These are phyloP conservation scores for Lepeophtheirus salmonis DNA, from an alignment of 1,140 invertebrate species.

Conservation along the genomic window DNA sequence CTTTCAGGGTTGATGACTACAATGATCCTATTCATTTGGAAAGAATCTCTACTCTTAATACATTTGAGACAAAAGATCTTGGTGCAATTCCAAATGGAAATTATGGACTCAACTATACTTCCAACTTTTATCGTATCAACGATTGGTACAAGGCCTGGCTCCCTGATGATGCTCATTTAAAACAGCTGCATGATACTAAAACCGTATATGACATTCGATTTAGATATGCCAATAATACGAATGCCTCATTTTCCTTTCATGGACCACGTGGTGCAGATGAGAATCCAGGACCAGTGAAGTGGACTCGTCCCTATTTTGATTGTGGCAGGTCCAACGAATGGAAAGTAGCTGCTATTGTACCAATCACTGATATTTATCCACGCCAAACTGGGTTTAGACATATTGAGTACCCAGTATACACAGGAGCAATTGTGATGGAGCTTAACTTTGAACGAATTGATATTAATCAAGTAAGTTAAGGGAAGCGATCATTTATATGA, in stretches of 20 bases:
- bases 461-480: slow-evolving; percentile 11
- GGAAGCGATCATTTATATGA: neutral
- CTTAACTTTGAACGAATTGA: slow-evolving; percentile 70
- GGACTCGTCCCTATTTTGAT: slow-evolving; percentile 87
- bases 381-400: slow-evolving; percentile 82
- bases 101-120: slow-evolving; percentile 62
- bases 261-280: slow-evolving; percentile 49
- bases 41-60: slow-evolving; percentile 73
- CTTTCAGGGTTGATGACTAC: slow-evolving; percentile 59
- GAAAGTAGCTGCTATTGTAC: slow-evolving; percentile 76
- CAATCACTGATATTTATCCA: slow-evolving; percentile 85
- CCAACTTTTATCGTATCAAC: slow-evolving; percentile 71
- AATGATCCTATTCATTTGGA: slow-evolving; percentile 82
- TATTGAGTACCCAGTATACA: slow-evolving; percentile 88
- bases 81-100: slow-evolving; percentile 54
- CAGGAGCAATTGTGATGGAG: slow-evolving; percentile 75
- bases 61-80: slow-evolving; percentile 57
- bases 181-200: slow-evolving; percentile 65
- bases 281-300: slow-evolving; percentile 70
- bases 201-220: slow-evolving; percentile 51
- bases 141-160: slow-evolving; percentile 79
- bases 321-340: slow-evolving; percentile 87
- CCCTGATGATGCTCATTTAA: slow-evolving; percentile 54
- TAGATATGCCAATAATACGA: slow-evolving; percentile 81
- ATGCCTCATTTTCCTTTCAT: slow-evolving; percentile 48